These are phyloP conservation scores for Sarcophaga bullata DNA, from an alignment of 1,140 invertebrate genomes.

Conservation along the genomic window DNA sequence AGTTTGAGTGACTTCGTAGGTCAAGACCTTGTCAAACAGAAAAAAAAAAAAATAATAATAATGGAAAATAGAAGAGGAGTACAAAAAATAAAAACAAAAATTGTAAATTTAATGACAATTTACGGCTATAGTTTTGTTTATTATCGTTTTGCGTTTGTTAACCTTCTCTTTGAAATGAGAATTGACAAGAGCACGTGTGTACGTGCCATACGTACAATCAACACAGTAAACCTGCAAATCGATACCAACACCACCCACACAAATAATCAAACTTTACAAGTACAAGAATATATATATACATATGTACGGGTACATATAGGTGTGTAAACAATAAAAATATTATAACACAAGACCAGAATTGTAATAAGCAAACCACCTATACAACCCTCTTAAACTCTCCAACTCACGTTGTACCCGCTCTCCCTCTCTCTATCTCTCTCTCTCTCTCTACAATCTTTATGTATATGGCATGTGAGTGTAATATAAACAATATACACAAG, in stretches of 20 bases:
- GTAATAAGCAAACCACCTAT: background rate
- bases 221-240: background rate
- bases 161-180: background rate
- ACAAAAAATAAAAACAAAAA: background rate
- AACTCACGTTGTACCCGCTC: background rate
- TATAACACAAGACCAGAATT: background rate
- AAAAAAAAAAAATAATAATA: background rate
- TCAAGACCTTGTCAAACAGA: constrained; percentile 2
- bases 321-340: background rate
- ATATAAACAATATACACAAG: no score
- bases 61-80: no score
- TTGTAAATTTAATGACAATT: background rate
- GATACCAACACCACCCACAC: background rate
- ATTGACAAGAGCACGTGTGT: background rate
- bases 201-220: no score
- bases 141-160: background rate
- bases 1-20: background rate
- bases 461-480: background rate
- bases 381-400: background rate
- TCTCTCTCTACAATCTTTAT: no score
- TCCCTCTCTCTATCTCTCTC: background rate
- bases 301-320: no score
- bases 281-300: background rate
- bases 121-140: background rate
- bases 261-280: constrained; percentile 3